A percentile compares a stretch with the other conserved stretches of the same genome.
Evolutionary conservation across 2,113 vertebrate genomes (phyloP).

Genomic region (Rhea americana): DNA sequence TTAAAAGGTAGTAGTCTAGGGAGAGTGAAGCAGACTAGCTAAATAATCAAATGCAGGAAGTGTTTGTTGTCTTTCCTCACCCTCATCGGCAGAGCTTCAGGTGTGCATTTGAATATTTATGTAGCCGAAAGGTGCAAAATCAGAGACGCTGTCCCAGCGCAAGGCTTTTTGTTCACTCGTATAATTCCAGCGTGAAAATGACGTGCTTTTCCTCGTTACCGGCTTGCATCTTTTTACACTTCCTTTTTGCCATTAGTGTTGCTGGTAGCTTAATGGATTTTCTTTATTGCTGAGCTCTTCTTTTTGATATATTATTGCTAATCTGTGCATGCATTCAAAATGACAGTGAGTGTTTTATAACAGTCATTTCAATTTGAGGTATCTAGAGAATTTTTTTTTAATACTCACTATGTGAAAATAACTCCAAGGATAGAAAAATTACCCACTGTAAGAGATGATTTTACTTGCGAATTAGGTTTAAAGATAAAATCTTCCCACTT

Average conservation of each 20-base stretch:
- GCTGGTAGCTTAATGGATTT: conserved; percentile 46
- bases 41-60: neutral
- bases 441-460: conserved; percentile 30
- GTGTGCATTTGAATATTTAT: conserved; percentile 15
- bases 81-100: neutral
- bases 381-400: conserved; percentile 22
- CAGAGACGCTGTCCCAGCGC: neutral
- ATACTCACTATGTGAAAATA: conserved; percentile 52
- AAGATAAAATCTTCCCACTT: conserved; percentile 51
- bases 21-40: neutral
- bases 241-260: neutral
- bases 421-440: conserved; percentile 18
- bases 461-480: conserved; percentile 51
- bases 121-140: conserved; percentile 1
- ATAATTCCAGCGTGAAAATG: neutral
- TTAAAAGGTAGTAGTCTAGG: neutral
- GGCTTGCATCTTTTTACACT: neutral
- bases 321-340: conserved; percentile 21
- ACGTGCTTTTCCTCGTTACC: neutral
- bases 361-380: conserved; percentile 31
- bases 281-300: conserved; percentile 27
- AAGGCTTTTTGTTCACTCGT: neutral
- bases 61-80: neutral
- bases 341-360: conserved; percentile 1
- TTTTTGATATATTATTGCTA: conserved; percentile 39